Conservation (phyloP, 2,888 invertebrate species). For the Tethea ocularis region DNA sequence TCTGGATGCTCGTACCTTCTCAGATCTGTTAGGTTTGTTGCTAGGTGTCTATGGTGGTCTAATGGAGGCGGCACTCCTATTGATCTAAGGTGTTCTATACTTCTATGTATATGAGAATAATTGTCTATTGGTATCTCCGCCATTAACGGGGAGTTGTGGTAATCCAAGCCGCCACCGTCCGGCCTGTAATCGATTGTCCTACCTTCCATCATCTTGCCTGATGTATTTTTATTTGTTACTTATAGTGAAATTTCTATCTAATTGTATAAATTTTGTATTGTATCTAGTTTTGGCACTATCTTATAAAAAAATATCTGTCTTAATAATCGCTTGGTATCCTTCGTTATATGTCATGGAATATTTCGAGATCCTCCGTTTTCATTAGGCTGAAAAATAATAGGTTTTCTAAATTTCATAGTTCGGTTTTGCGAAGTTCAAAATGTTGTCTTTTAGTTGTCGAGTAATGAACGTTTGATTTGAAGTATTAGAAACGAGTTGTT, state of each 20-base stretch:
- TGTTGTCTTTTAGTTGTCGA: slow-evolving; percentile 41
- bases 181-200: slow-evolving; percentile 81
- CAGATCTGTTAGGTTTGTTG: slow-evolving; percentile 75
- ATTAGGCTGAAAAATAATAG: slow-evolving; percentile 64
- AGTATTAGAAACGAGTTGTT: slow-evolving; percentile 16
- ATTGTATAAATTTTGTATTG: slow-evolving; percentile 58
- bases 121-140: slow-evolving; percentile 87
- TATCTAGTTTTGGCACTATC: slow-evolving; percentile 75
- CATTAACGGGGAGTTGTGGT: slow-evolving; percentile 87
- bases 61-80: slow-evolving; percentile 82
- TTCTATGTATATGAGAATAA: slow-evolving; percentile 86
- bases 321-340: slow-evolving; percentile 51
- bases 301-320: slow-evolving; percentile 78
- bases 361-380: slow-evolving; percentile 77
- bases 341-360: slow-evolving; percentile 77
- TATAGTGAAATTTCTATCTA: slow-evolving; percentile 69
- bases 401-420: slow-evolving; percentile 19
- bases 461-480: slow-evolving; percentile 7
- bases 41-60: slow-evolving; percentile 76
- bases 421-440: slow-evolving; percentile 42
- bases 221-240: slow-evolving; percentile 7
- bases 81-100: slow-evolving; percentile 86
- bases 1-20: slow-evolving; percentile 80
- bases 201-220: slow-evolving; percentile 81
- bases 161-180: slow-evolving; percentile 85